Base-by-base conservation (phyloP, 2,113 vertebrate species). In the Caloenas nicobarica region DNA sequence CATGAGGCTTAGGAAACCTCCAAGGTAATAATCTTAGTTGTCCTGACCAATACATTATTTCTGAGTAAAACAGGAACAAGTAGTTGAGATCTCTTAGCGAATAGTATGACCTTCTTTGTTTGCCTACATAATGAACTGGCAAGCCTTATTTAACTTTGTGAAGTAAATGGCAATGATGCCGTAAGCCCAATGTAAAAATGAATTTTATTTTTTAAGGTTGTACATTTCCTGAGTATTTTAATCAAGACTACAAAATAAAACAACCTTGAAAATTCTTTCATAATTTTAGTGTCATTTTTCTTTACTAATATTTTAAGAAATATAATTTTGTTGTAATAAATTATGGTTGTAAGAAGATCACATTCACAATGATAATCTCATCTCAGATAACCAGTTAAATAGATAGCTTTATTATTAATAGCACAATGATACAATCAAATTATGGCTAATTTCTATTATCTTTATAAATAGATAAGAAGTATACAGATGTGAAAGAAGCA, bases 391-490 rank as follows among this genome's bases (percentile, higher is more conserved):
- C 36, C 46, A 93, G 93, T 95, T 96, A 91, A 97, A 94, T 89
- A 87, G 64, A 86, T 88, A 94, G 48, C 36, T 95, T 89, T 76
- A 82, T 97, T 97, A 93, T 97, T 94, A 98, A 96, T 92, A 87
- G 33, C 70, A 82, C 29, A 84, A 74, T 80, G 66, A 96, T 93
- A 95, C 44, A 94, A 46, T 31, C 64, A 97, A 96, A 91, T 95
- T 33, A 91, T 94, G 82, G 16, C 34, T 88, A 91, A 96, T 96
- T 94, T 90, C 89, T 96, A 89, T 98, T 98, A 95, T 96, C 88
- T 93, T 95, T 96, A 97, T 92, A 98, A 97, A 97, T 79, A 97
- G 76, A 94, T 90, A 81, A 95, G 91, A 95, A 91, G 16, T 82
- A 95, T 94, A 94, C 79, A 95, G 72, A 97, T 92, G 56, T 91